Base-by-base conservation (phyloP, 2,888 invertebrate genomes). In the Diachrysia chrysitis region DNA sequence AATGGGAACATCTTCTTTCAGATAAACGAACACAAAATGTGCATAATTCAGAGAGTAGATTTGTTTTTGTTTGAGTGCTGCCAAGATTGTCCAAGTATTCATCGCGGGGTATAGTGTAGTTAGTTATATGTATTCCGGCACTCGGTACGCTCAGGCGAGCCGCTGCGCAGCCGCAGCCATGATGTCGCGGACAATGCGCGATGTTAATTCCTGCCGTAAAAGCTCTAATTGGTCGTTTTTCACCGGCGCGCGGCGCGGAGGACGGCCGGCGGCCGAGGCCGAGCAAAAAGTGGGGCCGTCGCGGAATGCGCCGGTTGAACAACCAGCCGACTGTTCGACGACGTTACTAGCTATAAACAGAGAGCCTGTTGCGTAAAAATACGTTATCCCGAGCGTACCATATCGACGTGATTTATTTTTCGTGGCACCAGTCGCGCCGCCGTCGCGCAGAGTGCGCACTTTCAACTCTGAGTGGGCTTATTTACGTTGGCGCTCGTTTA, bases 231-330 rank as follows among this genome's bases (percentile, higher is more conserved):
- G 91, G 92, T 93, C 87, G 87, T 89, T 89, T 89, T 89, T 89
- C 87, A 85, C 78, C 82, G 83, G 71, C 77, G 81, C 80, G 66
- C 82, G 83, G 72, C 77, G 81, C 80, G 66, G 85, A 86, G 82
- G 83, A 81, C 79, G 82, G 82, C 79, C 83, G 85, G 78, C 78
- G 79, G 80, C 79, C 79, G 78, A 82, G 83, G 83, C 80, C 87
- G 92, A 93, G 92, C 93, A 95, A 95, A 92, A 95, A 95, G 93
- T 91, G 90, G 89, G 85, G 86, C 89, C 93, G 94, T 89, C 94
- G 89, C 91, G 94, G 95, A 94, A 95, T 95, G 95, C 87, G 93
- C 88, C 92, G 93, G 94, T 94, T 94, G 94, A 94, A 94, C 93
- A 94, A 93, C 94, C 94, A 93, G 92, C 90, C 92, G 93, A 90